These are phyloP conservation scores for Megaustenia siamemsis DNA, from an alignment of 2,888 invertebrate genomes.

Conservation along the genomic window DNA sequence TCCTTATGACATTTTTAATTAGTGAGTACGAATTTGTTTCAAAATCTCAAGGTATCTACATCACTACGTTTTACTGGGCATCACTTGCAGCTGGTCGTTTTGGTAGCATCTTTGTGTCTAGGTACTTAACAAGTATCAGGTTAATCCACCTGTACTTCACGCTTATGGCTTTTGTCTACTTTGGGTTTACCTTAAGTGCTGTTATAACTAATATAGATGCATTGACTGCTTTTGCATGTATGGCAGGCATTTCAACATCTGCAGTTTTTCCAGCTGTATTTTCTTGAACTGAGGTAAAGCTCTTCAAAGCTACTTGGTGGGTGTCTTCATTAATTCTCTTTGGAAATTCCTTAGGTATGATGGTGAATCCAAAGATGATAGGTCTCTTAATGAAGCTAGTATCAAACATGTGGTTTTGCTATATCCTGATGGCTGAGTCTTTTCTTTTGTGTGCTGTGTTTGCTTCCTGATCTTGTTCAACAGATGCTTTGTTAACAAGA, in stretches of 20 bases:
- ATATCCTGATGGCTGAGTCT: constrained; percentile 69
- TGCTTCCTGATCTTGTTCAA: constrained; percentile 48
- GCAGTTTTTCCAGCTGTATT: constrained; percentile 79
- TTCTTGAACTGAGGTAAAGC: constrained; percentile 78
- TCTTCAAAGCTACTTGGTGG: constrained; percentile 77
- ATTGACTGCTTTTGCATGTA: constrained; percentile 60
- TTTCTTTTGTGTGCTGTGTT: constrained; percentile 66
- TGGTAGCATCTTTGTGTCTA: constrained; percentile 76
- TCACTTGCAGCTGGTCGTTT: constrained; percentile 78
- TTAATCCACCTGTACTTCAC: constrained; percentile 41
- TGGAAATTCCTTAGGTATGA: constrained; percentile 78
- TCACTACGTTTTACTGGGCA: constrained; percentile 80
- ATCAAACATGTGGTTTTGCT: constrained; percentile 75
- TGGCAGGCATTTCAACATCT: constrained; percentile 78
- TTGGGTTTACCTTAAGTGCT: constrained; percentile 33
- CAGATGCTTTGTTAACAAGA: constrained; percentile 35
- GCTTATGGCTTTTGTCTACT: constrained; percentile 19
- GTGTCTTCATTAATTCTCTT: constrained; percentile 77
- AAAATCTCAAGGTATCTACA: constrained; percentile 71
- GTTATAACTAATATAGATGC: constrained; percentile 18
- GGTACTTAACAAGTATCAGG: constrained; percentile 71
- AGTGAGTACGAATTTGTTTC: constrained; percentile 72
- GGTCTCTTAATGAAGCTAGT: constrained; percentile 74
- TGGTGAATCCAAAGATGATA: constrained; percentile 75
- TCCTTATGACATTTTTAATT: constrained; percentile 77